Evolutionary conservation across 2,113 vertebrate genomes (phyloP), one percentile per base, ranked within the genome.

Genomic region (Hippocampus zosterae): DNA sequence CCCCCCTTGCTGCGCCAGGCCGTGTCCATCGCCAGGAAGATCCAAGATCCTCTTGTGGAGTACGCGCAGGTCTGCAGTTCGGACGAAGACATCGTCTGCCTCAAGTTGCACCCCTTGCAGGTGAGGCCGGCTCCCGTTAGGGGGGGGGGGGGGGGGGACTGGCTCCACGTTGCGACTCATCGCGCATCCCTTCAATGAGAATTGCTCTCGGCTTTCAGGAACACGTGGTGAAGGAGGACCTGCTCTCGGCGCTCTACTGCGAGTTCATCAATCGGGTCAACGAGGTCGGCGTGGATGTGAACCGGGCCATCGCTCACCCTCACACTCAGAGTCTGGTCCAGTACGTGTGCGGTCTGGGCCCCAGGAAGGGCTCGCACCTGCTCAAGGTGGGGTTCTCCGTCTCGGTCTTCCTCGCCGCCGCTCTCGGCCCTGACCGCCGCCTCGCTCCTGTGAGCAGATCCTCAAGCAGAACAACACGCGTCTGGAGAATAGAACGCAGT

Each of bases 181-280:
- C 29, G 29, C 29, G 5, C 33, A n/a, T n/a, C n/a, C 8, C 8
- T 53, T n/a, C 8, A 11, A 3, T 55, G 21, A 53, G n/a, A 53
- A 8, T 5, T 57, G 0, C n/a, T 18, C 46, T 42, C 40, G 33
- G 16, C 2, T 27, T 53, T 4, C 72, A 99, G 97, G 97, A 98
- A 53, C 96, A 99, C 3, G 95, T 98, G 74, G 94, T 96, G 76
- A 99, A 99, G 89, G 97, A 99, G 73, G 96, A 98, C 21, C 88
- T 99, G 81, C 94, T 99, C 59, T 93, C 79, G 0, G 92, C 96
- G 2, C 93, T 99, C 33, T 95, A 99, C 87, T 98, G 94, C 70
- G 97, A 98, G 72, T 99, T 98, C 84, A 98, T 99, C 79, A 99
- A 98, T 90, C 93, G 97, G 10, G 97, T 98, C 72, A 99, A 99